These are phyloP conservation scores for Tychaedon coryphoeus DNA, from an alignment of 2,113 vertebrate genomes.

Conservation along the genomic window DNA sequence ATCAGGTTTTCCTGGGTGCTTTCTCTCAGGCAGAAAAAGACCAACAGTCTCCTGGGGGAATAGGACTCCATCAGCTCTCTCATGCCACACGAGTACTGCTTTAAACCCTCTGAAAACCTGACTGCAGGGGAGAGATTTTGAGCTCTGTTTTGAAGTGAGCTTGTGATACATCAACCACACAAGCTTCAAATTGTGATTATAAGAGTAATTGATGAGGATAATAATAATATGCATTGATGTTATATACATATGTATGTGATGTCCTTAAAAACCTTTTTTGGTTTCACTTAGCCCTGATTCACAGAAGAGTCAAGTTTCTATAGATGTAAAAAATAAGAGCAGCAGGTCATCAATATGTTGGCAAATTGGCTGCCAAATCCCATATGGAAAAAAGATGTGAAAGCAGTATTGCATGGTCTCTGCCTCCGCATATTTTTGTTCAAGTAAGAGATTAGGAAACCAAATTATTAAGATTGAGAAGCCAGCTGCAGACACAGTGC, in stretches of 20 bases:
- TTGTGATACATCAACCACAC: not conserved
- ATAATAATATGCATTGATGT: not conserved
- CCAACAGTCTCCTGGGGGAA: rapidly evolving
- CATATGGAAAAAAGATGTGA: not conserved
- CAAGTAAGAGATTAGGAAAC: not conserved
- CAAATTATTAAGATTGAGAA: not conserved
- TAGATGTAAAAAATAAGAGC: not conserved
- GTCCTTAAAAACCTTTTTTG: not conserved
- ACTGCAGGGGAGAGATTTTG: not conserved
- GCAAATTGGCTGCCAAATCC: not conserved
- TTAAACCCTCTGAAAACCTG: not conserved
- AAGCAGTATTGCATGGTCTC: not conserved
- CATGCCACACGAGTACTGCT: not conserved
- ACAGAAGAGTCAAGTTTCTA: not conserved
- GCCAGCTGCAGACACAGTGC: not conserved
- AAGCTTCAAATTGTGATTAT: not conserved
- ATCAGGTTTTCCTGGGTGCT: not conserved
- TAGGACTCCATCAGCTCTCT: not conserved
- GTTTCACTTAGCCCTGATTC: not conserved
- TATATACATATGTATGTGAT: not conserved
- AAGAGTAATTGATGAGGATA: not conserved
- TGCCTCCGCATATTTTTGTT: not conserved
- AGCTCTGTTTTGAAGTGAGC: not conserved
- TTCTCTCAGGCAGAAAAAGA: not conserved
- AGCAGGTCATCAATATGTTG: not conserved